A percentile compares a stretch with the other conserved stretches of the same genome.
Evolutionary conservation across 2,888 invertebrate genomes (phyloP).

Genomic region (Plebejus anna): DNA sequence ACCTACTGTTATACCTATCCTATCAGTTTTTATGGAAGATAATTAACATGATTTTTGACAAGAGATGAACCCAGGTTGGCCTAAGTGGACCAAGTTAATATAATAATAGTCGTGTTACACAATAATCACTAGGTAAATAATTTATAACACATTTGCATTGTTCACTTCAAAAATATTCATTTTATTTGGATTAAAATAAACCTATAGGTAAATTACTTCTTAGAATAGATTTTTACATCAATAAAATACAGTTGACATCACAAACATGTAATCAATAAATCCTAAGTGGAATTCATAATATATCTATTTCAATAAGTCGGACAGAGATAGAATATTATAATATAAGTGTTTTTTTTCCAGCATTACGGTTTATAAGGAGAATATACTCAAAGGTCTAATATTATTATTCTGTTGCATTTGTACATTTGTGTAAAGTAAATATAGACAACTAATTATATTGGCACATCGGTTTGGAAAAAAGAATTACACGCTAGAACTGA

Average conservation of each 20-base stretch:
- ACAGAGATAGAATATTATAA: neutral
- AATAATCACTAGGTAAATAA: neutral
- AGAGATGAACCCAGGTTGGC: neutral
- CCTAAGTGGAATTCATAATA: neutral
- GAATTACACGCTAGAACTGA: neutral
- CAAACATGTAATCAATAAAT: neutral
- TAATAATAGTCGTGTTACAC: neutral
- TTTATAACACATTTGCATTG: neutral
- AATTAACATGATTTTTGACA: neutral
- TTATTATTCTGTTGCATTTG: neutral
- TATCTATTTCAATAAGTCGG: neutral
- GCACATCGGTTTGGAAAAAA: neutral
- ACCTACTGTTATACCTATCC: neutral
- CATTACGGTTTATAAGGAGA: neutral
- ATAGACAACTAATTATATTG: neutral
- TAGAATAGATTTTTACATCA: neutral
- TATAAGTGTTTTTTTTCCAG: neutral
- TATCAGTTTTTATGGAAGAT: neutral
- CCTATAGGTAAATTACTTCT: neutral
- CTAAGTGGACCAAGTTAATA: neutral
- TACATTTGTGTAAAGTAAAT: neutral
- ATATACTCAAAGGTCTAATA: neutral
- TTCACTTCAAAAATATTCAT: neutral
- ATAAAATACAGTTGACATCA: neutral
- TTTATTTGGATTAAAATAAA: slow-evolving; percentile 5